Evolutionary conservation across 2,797 vertebrate species (phyloP), one percentile per base, ranked within the genome.

Genomic region (Anguilla anguilla): DNA sequence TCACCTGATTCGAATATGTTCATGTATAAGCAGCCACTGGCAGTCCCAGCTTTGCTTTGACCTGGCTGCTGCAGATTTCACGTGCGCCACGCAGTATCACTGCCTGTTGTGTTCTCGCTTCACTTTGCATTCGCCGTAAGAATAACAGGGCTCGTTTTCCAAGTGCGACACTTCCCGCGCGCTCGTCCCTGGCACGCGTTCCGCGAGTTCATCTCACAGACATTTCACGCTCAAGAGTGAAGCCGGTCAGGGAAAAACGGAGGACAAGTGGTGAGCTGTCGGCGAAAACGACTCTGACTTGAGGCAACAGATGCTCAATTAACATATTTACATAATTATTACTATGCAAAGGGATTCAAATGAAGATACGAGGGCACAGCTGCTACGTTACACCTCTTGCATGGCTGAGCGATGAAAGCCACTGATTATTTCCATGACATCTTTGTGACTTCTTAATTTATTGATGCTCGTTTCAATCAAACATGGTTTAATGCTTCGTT

Each of bases 221-320:
- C 83, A 85, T 87, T 81, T 61, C 69, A 87, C 64, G 82, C 88
- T 85, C 87, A 86, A 85, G 61, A 86, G 82, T 86, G 64, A 87
- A 19, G 55, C 35, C 35, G 85, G 85, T 59, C 74, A 85, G 88
- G 74, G 83, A 57, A 81, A 85, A 84, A 86, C 57, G 59, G 87
- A 83, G 89, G 82, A 89, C 86, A 89, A 59, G 83, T 72, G 39
- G 46, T 81, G 72, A 87, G 83, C 83, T 83, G 74, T 64, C 53
- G 6, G 39, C n/a, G 72, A 64, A 87, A 49, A 39, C 22, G 69
- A 11, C 79, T 93, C 90, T 92, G 90, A 92, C 91, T 94, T 87
- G 82, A 92, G 94, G 93, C 94, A 95, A 92, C 95, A 96, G 94
- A 95, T 95, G 94, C 90, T 91, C 88, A 92, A 94, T 96, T 94